Percentiles rank a stretch among this genome's conserved stretches.
phyloP scores from a whole-genome alignment of 2,888 invertebrate species.

The Apomyelois bistriatella region DNA sequence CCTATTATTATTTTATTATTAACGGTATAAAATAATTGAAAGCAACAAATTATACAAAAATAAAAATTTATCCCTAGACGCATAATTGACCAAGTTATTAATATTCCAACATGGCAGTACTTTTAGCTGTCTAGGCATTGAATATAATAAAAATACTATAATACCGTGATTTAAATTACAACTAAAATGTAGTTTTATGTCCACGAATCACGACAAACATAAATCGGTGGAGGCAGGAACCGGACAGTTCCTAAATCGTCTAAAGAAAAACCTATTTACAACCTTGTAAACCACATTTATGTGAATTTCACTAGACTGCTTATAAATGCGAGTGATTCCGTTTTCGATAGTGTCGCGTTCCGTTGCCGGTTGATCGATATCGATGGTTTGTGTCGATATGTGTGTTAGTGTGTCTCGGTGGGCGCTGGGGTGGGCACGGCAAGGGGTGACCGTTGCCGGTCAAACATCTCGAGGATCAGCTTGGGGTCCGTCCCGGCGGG shows the following conservation, averaged over 20 bases:
- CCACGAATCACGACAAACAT: conserved; percentile 8
- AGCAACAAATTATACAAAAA: conserved; percentile 24
- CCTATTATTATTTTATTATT: conserved; percentile 11
- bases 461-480: conserved; percentile 79
- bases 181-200: not conserved
- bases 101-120: conserved; percentile 35
- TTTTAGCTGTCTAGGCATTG: conserved; percentile 35
- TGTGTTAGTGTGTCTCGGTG: conserved; percentile 44
- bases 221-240: conserved; percentile 10
- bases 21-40: conserved; percentile 30
- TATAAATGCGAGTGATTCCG: not conserved
- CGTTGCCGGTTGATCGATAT: not conserved
- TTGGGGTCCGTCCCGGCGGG: conserved; percentile 78
- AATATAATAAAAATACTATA: conserved; percentile 26
- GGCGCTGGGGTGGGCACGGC: conserved; percentile 55
- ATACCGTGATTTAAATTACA: conserved; percentile 21
- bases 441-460: conserved; percentile 69
- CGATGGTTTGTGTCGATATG: conserved; percentile 6
- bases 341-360: conserved; percentile 3
- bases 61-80: conserved; percentile 18
- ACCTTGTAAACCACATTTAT: conserved; percentile 1
- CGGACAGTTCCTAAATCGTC: not conserved
- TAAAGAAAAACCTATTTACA: conserved; percentile 10
- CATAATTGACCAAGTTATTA: not conserved
- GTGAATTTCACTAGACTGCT: not conserved